Conservation (phyloP, 2,113 vertebrate species). For the Myrmophylax atrothorax region DNA sequence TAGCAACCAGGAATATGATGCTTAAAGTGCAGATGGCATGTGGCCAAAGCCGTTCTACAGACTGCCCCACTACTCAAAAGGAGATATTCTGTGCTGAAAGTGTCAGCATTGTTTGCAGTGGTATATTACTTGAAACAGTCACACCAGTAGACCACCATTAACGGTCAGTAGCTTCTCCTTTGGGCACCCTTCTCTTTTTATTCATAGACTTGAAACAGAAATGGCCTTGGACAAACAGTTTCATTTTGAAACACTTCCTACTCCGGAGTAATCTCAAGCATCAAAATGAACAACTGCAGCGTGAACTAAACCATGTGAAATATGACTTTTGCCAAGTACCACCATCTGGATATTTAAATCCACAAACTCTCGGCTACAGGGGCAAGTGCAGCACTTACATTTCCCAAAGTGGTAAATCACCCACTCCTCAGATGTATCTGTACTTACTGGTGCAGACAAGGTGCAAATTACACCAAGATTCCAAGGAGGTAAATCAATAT, state of each 20-base stretch:
- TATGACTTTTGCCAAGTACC: neutral
- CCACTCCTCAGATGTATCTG: neutral
- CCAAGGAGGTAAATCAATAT: neutral
- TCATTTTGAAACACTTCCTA: neutral
- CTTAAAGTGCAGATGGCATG: neutral
- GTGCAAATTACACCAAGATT: neutral
- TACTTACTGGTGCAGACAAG: neutral
- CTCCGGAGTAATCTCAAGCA: neutral
- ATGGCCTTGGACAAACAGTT: neutral
- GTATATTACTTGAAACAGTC: neutral
- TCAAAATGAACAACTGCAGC: conserved; percentile 3
- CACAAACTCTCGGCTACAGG: neutral
- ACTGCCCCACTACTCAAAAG: neutral
- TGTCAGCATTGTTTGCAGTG: neutral
- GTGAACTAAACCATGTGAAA: neutral
- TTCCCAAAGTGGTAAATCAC: neutral
- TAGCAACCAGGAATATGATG: neutral
- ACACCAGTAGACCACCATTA: neutral
- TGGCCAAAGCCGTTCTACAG: neutral
- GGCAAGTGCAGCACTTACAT: neutral
- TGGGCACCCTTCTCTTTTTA: neutral
- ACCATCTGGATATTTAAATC: neutral
- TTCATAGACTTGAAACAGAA: neutral
- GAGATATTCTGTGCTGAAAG: neutral
- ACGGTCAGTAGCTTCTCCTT: neutral